These are phyloP conservation scores for Ornithorhynchus anatinus DNA, from an alignment of 2,113 vertebrate species.

Conservation along the genomic window DNA sequence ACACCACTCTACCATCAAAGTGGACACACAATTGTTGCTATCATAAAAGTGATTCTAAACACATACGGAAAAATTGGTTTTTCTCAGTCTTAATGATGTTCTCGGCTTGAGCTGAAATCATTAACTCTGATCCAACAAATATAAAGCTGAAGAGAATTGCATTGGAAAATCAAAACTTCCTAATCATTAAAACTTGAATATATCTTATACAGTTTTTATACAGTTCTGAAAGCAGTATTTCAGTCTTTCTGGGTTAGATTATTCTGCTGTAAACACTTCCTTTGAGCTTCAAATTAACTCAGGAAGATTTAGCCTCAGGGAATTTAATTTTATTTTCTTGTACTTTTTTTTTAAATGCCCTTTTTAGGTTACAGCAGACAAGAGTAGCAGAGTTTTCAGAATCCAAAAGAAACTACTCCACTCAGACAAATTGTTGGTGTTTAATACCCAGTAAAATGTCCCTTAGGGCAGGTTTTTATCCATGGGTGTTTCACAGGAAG, in stretches of 20 bases:
- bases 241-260: background rate
- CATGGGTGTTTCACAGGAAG: too few species aligned
- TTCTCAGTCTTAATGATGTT: constrained; percentile 24
- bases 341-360: too few species aligned
- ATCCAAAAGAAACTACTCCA: too few species aligned
- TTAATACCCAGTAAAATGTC: too few species aligned
- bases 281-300: constrained; percentile 9
- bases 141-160: constrained; percentile 34
- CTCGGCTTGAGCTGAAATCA: constrained; percentile 45
- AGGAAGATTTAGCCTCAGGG: too few species aligned
- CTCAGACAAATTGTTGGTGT: too few species aligned
- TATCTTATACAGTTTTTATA: too few species aligned
- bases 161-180: constrained; percentile 36
- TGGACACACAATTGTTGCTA: constrained; percentile 4
- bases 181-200: constrained; percentile 57
- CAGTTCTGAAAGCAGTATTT: constrained; percentile 31
- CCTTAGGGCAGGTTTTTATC: too few species aligned
- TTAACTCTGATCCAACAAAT: constrained; percentile 31
- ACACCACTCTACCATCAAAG: constrained; percentile 32
- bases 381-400: too few species aligned
- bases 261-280: background rate
- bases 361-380: too few species aligned
- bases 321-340: too few species aligned
- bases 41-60: constrained; percentile 41
- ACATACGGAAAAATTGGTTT: constrained; percentile 37